These are phyloP conservation scores for Eubasilissa splendida DNA, from an alignment of 2,888 invertebrate genomes.

Conservation along the genomic window DNA sequence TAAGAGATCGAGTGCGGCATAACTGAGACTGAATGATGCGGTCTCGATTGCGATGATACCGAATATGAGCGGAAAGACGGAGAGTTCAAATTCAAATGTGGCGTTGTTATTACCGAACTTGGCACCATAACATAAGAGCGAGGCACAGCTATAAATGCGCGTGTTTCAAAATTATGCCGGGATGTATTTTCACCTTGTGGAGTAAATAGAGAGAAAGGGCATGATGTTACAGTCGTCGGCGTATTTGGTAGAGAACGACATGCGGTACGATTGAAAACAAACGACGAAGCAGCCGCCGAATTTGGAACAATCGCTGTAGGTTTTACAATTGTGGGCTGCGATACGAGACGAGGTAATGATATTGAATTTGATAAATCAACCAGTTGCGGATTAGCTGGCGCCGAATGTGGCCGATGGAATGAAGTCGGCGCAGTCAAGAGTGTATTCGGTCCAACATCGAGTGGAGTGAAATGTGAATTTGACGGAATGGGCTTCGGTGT, in stretches of 20 bases:
- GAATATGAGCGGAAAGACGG: neutral
- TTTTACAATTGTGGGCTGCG: constrained; percentile 12
- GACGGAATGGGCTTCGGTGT: neutral
- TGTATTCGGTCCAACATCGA: neutral
- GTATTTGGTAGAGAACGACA: constrained; percentile 20
- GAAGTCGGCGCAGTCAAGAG: neutral
- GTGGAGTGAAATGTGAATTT: constrained; percentile 2
- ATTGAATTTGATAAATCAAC: neutral
- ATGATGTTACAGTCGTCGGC: neutral
- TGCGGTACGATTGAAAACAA: neutral
- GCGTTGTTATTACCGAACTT: neutral
- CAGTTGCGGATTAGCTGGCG: constrained; percentile 29
- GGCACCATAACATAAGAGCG: neutral
- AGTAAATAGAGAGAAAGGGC: constrained; percentile 3
- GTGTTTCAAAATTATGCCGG: neutral
- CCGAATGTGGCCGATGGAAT: constrained; percentile 35
- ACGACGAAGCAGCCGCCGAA: neutral
- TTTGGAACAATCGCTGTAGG: constrained; percentile 37
- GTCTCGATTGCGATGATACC: neutral
- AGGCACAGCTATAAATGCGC: neutral
- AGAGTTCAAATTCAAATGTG: too few species aligned
- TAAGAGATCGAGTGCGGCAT: constrained; percentile 5
- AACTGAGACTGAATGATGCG: neutral
- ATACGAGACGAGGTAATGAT: neutral
- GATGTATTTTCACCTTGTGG: neutral